These are phyloP conservation scores for Entomobrya proxima DNA, from an alignment of 2,888 invertebrate genomes.

Conservation along the genomic window DNA sequence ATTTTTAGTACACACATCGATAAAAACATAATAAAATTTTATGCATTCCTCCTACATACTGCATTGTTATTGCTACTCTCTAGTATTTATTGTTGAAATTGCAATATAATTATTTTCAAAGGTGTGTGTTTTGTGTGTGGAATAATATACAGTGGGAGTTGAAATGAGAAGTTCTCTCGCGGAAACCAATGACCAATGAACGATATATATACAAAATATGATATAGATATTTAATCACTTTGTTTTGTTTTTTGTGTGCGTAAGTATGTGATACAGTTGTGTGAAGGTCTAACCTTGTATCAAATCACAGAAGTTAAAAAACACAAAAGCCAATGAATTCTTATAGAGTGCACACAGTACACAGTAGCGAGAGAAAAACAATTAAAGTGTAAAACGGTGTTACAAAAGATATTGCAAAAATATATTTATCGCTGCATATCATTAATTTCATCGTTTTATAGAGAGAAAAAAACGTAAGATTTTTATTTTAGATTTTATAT, in stretches of 20 bases:
- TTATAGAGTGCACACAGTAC: background rate
- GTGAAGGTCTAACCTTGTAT: conserved; percentile 57
- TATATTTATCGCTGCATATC: too few species aligned
- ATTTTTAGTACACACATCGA: background rate
- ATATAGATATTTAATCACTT: conserved; percentile 8
- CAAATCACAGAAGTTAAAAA: conserved; percentile 23
- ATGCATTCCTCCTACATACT: background rate
- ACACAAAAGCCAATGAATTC: background rate
- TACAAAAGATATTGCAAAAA: too few species aligned
- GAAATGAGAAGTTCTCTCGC: conserved; percentile 40
- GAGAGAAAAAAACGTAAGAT: too few species aligned
- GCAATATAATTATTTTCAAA: background rate
- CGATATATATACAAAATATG: background rate
- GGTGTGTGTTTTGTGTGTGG: background rate
- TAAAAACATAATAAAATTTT: background rate
- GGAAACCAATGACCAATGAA: conserved; percentile 45
- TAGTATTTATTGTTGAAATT: background rate
- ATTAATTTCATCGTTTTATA: too few species aligned
- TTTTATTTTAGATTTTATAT: too few species aligned
- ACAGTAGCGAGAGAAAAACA: background rate
- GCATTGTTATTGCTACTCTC: background rate
- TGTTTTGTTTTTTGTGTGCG: background rate
- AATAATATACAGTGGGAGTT: conserved; percentile 35
- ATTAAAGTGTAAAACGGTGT: too few species aligned
- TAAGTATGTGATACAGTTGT: conserved; percentile 1